Evolutionary conservation across 2,888 invertebrate genomes (phyloP).

Genomic region (Beris chalybata): DNA sequence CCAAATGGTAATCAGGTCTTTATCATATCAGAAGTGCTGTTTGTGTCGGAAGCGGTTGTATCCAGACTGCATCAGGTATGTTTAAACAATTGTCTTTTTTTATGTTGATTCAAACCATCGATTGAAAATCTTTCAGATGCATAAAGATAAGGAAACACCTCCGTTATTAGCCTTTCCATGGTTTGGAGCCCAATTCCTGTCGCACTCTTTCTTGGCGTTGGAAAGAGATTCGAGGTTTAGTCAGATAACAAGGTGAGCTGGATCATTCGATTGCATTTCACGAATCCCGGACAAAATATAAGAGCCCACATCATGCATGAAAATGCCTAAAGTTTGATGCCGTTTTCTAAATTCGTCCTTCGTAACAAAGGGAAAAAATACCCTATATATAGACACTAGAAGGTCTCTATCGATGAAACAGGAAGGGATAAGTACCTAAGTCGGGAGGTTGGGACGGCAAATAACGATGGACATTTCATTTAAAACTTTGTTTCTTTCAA

Average conservation of each 20-base stretch:
- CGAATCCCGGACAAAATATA: no score
- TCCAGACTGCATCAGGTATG: conserved; percentile 63
- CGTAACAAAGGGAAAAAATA: no score
- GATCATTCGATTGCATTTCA: no score
- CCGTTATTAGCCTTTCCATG: conserved; percentile 66
- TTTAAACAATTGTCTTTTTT: background rate
- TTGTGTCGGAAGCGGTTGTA: conserved; percentile 65
- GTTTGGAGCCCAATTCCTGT: conserved; percentile 67
- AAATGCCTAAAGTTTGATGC: no score
- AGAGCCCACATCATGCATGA: no score
- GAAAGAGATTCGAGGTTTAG: conserved; percentile 62
- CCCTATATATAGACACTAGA: no score
- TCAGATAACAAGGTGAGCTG: conserved; percentile 58
- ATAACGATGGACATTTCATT: no score
- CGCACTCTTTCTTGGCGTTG: conserved; percentile 64
- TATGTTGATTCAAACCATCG: background rate
- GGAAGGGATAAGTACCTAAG: no score
- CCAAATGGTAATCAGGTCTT: conserved; percentile 66
- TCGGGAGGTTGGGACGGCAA: no score
- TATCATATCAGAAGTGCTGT: conserved; percentile 63
- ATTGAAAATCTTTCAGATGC: conserved; percentile 49
- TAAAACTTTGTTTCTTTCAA: no score
- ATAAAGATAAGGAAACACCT: conserved; percentile 67
- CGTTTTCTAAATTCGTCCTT: no score
- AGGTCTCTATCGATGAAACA: no score